These are phyloP conservation scores for Palaemon carinicauda DNA, from an alignment of 1,140 invertebrate species.

Conservation along the genomic window DNA sequence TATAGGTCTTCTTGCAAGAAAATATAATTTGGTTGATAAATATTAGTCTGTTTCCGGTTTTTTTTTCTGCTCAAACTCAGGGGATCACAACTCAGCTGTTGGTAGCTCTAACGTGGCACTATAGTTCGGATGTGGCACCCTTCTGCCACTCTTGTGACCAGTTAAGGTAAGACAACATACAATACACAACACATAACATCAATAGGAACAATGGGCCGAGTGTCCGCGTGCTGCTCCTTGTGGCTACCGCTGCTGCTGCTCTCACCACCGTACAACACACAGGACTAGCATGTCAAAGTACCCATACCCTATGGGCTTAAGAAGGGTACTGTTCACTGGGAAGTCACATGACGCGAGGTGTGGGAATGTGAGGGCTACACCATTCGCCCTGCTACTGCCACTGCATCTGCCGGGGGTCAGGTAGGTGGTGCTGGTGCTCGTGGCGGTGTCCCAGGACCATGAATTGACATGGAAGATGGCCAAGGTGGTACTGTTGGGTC, in stretches of 20 bases:
- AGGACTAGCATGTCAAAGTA: constrained; percentile 51
- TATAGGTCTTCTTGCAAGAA: too few relatives aligned
- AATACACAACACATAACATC: constrained; percentile 56
- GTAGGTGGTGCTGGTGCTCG: constrained; percentile 36
- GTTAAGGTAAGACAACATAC: constrained; percentile 48
- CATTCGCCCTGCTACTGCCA: constrained; percentile 31
- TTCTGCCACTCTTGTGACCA: constrained; percentile 41
- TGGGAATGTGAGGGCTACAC: constrained; percentile 54
- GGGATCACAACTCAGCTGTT: constrained; percentile 1
- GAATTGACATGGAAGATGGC: constrained; percentile 28
- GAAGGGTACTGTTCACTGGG: constrained; percentile 43
- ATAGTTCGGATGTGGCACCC: neutral
- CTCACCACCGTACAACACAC: constrained; percentile 48
- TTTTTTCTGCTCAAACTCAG: too few relatives aligned
- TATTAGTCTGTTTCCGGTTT: too few relatives aligned
- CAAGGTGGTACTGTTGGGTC: constrained; percentile 41
- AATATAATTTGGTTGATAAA: too few relatives aligned
- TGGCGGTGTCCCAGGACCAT: constrained; percentile 36
- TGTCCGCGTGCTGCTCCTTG: constrained; percentile 46
- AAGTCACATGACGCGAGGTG: constrained; percentile 45
- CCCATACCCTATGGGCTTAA: constrained; percentile 5
- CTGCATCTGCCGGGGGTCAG: constrained; percentile 34
- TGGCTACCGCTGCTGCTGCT: constrained; percentile 36
- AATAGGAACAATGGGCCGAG: constrained; percentile 54
- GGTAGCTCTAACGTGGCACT: constrained; percentile 14